phyloP scores from a whole-genome alignment of 1,140 invertebrate genomes.

The Anoplophora glabripennis region DNA sequence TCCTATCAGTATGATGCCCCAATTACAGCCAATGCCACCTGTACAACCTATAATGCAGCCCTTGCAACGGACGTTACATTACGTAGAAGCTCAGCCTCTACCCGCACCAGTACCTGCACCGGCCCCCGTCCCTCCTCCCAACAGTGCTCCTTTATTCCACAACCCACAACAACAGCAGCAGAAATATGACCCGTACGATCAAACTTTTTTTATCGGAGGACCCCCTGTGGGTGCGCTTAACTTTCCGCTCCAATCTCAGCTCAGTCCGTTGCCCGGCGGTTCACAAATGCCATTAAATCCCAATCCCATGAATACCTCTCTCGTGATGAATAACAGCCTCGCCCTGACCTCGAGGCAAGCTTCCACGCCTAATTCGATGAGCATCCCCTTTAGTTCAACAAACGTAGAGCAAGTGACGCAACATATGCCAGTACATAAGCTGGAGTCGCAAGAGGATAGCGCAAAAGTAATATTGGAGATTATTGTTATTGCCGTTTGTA shows the following conservation, averaged over 20 bases:
- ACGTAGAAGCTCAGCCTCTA: neutral
- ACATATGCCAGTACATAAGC: neutral
- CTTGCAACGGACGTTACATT: neutral
- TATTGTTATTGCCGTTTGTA: neutral
- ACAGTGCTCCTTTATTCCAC: neutral
- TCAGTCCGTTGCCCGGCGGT: too few species aligned
- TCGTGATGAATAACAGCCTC: too few species aligned
- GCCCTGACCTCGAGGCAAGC: too few species aligned
- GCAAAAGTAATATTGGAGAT: conserved; percentile 15
- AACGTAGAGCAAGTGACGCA: too few species aligned
- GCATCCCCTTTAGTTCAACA: too few species aligned
- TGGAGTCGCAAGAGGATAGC: conserved; percentile 10
- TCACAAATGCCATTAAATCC: too few species aligned
- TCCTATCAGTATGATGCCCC: neutral
- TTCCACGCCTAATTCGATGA: too few species aligned
- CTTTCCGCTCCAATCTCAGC: too few species aligned
- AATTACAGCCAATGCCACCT: neutral
- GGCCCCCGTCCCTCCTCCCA: conserved; percentile 3
- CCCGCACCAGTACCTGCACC: conserved; percentile 11
- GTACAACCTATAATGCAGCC: neutral
- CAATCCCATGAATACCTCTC: too few species aligned
- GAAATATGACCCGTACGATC: conserved; percentile 23
- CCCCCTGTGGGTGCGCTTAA: neutral
- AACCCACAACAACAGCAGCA: conserved; percentile 4
- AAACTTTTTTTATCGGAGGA: conserved; percentile 32